phyloP scores from a whole-genome alignment of 2,797 vertebrate species.

The Anabas testudineus region DNA sequence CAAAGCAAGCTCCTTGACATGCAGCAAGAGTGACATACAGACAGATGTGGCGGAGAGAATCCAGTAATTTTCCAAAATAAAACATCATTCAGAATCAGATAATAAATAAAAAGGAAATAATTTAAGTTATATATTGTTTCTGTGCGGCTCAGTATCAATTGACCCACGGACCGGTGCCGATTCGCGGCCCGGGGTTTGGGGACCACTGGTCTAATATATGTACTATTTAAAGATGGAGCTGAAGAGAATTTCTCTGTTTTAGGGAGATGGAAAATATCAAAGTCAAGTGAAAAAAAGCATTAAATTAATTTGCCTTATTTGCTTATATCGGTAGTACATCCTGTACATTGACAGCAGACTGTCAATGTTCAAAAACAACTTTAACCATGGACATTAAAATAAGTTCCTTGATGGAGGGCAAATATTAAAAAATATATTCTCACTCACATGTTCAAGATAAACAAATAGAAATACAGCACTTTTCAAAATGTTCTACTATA shows the following conservation, averaged over 20 bases:
- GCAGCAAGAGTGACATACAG: too few species aligned
- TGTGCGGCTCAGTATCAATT: too few species aligned
- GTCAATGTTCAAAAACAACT: conserved; percentile 48
- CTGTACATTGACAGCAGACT: conserved; percentile 18
- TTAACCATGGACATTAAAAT: conserved; percentile 44
- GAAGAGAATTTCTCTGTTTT: conserved; percentile 25
- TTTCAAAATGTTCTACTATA: conserved; percentile 20
- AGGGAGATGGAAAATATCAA: conserved; percentile 33
- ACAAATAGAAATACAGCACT: conserved; percentile 23
- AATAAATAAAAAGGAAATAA: too few species aligned
- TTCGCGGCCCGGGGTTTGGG: too few species aligned
- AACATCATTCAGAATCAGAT: too few species aligned
- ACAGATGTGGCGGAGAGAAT: too few species aligned
- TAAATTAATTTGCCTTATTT: conserved; percentile 38
- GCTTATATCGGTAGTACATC: conserved; percentile 16
- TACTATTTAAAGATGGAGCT: neutral
- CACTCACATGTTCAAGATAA: conserved; percentile 14
- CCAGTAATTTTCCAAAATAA: too few species aligned
- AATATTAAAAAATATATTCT: too few species aligned
- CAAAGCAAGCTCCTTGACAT: too few species aligned
- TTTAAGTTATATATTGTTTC: too few species aligned
- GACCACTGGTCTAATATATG: conserved; percentile 17
- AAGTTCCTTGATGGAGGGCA: conserved; percentile 14
- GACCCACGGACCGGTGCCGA: too few species aligned
- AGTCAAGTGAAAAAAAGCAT: conserved; percentile 12